These are phyloP conservation scores for Scopus umbretta DNA, from an alignment of 2,113 vertebrate genomes.

Conservation along the genomic window DNA sequence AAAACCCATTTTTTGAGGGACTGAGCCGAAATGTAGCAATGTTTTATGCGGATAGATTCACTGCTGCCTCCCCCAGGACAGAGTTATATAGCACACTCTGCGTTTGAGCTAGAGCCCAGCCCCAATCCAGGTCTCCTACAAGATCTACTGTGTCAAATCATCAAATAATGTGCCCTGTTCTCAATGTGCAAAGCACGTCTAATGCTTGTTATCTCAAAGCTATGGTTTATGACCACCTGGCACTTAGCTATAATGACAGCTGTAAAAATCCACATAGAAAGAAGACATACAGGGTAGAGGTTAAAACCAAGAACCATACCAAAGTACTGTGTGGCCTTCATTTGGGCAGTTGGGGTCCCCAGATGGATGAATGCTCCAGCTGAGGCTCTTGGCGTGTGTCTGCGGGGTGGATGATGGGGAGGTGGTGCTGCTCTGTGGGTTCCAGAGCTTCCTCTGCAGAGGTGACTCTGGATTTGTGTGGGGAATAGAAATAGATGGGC, in stretches of 20 bases:
- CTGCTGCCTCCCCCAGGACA: background rate
- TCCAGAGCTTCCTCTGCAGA: background rate
- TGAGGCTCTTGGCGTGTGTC: background rate
- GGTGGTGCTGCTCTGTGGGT: background rate
- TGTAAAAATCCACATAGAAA: background rate
- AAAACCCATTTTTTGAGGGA: background rate
- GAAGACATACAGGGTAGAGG: background rate
- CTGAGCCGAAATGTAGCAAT: background rate
- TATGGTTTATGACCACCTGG: background rate
- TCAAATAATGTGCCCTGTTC: background rate
- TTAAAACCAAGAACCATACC: background rate
- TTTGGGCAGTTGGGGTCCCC: background rate
- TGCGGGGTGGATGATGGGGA: background rate
- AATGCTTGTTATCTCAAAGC: background rate
- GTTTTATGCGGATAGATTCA: background rate
- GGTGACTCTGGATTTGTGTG: background rate
- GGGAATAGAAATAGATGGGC: background rate
- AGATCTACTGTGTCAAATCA: background rate
- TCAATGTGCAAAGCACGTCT: accelerated
- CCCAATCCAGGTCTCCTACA: background rate
- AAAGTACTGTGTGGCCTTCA: background rate
- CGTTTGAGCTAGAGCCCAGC: background rate
- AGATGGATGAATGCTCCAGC: background rate
- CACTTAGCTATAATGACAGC: background rate
- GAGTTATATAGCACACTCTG: background rate